Evolutionary conservation across 2,888 invertebrate species (phyloP).

Genomic region (Ectemnius lituratus): DNA sequence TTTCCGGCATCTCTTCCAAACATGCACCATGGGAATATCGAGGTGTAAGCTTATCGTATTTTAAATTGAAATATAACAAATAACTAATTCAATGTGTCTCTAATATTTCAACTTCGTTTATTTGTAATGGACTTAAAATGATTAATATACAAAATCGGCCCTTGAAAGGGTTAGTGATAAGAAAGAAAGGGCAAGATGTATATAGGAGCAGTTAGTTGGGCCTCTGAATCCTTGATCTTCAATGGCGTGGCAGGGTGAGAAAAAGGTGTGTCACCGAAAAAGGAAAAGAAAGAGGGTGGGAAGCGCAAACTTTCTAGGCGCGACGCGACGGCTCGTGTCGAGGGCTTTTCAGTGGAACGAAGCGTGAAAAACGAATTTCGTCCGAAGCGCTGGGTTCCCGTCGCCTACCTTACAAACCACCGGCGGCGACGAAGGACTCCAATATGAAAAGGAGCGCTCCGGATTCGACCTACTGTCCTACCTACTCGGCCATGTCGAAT

Average conservation of each 20-base stretch:
- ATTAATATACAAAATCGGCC: too few relatives aligned
- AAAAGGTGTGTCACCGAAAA: slow-evolving; percentile 5
- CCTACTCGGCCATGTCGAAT: slow-evolving; percentile 3
- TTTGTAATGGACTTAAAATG: too few relatives aligned
- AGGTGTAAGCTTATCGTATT: too few relatives aligned
- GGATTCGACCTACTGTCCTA: slow-evolving; percentile 11
- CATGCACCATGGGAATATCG: too few relatives aligned
- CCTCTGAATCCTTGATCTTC: too few relatives aligned
- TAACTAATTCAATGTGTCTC: too few relatives aligned
- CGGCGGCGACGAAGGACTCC: slow-evolving; percentile 22
- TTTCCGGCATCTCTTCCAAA: too few relatives aligned
- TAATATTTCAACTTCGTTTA: too few relatives aligned
- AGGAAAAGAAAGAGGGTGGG: slow-evolving; percentile 1
- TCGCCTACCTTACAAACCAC: background rate
- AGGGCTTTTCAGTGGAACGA: slow-evolving; percentile 13
- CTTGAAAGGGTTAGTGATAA: too few relatives aligned
- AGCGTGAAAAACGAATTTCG: slow-evolving; percentile 18
- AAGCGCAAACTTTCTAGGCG: slow-evolving; percentile 13
- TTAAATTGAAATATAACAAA: too few relatives aligned
- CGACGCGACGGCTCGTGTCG: background rate
- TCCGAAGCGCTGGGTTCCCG: background rate
- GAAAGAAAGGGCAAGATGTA: too few relatives aligned
- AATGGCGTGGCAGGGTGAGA: background rate
- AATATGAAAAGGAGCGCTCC: slow-evolving; percentile 18
- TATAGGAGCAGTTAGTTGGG: too few relatives aligned